These are phyloP conservation scores for Rhabdornis inornatus DNA, from an alignment of 2,113 vertebrate genomes.

Conservation along the genomic window DNA sequence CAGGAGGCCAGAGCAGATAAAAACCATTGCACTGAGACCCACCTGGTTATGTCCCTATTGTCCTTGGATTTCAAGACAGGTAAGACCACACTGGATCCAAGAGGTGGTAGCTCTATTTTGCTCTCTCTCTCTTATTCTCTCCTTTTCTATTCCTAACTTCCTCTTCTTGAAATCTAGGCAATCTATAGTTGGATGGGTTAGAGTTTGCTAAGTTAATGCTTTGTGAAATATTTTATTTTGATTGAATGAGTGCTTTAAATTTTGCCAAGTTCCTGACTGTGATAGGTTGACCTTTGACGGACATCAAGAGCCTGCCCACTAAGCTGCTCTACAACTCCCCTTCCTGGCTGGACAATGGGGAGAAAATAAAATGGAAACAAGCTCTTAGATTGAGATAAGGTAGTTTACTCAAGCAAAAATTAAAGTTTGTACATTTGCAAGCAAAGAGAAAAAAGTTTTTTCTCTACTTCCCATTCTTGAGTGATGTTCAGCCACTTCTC, in stretches of 20 bases:
- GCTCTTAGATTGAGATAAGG: neutral
- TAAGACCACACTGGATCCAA: neutral
- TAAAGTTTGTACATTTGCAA: neutral
- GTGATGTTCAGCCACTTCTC: neutral
- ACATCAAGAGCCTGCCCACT: no score
- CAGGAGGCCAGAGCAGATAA: neutral
- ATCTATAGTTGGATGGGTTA: neutral
- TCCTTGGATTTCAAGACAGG: neutral
- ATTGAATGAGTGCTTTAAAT: neutral
- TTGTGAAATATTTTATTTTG: neutral
- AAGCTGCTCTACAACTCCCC: no score
- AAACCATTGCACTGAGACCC: fast-evolving
- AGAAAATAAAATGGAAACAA: neutral
- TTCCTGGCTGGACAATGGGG: neutral
- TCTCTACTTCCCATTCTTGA: fast-evolving
- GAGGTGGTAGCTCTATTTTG: neutral
- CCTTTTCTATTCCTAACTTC: neutral
- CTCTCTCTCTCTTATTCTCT: neutral
- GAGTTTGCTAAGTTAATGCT: neutral
- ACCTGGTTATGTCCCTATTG: fast-evolving
- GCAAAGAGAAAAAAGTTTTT: neutral
- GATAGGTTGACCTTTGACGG: neutral
- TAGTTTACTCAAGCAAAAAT: neutral
- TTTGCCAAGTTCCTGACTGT: neutral
- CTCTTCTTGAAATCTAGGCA: neutral